phyloP scores from a whole-genome alignment of 2,888 invertebrate genomes.

The Hyppa rectilinea region DNA sequence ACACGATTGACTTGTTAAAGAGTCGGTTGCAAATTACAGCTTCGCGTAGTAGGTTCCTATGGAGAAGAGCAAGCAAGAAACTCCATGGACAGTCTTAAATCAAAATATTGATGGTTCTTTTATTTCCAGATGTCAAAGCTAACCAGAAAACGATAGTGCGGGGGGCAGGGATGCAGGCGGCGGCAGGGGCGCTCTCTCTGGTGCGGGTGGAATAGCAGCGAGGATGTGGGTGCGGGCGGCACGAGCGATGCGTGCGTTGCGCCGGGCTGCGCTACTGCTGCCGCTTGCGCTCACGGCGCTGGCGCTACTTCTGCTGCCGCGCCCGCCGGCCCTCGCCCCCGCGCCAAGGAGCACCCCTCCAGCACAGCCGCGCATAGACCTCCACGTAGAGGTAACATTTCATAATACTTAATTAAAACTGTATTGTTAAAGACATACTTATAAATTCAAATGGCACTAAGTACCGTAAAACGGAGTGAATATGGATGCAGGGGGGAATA shows the following conservation, averaged over 20 bases:
- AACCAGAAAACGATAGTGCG: constrained; percentile 46
- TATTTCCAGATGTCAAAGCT: constrained; percentile 58
- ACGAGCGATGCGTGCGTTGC: constrained; percentile 83
- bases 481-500: too few relatives aligned
- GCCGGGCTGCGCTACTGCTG: constrained; percentile 87
- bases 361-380: constrained; percentile 70
- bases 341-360: constrained; percentile 67
- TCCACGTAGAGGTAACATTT: constrained; percentile 69
- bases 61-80: not conserved
- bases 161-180: constrained; percentile 61
- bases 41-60: not conserved
- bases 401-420: too few relatives aligned
- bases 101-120: not conserved
- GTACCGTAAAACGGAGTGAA: too few relatives aligned
- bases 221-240: constrained; percentile 85
- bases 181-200: constrained; percentile 40
- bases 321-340: constrained; percentile 79
- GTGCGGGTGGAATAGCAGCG: constrained; percentile 63
- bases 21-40: not conserved
- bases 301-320: constrained; percentile 88
- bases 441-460: not conserved
- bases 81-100: not conserved
- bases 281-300: constrained; percentile 88
- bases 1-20: not conserved
- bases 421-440: too few relatives aligned